Conservation (phyloP, 2,888 invertebrate species). For the Halictus quadricinctus region DNA sequence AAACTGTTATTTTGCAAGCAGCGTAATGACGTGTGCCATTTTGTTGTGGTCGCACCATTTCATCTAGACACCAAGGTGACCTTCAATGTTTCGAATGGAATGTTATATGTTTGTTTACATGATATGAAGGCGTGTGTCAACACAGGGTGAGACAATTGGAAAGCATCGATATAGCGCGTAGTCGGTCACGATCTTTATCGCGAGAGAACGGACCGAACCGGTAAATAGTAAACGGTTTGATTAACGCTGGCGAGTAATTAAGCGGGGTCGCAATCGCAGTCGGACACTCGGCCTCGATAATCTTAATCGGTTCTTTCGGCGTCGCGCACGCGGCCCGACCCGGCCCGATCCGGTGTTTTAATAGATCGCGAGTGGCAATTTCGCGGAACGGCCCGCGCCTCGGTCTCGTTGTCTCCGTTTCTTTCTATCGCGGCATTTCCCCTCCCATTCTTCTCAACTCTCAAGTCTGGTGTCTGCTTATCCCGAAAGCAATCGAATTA, state of each 20-base stretch:
- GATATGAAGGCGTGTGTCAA: not conserved
- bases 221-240: not conserved
- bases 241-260: constrained; percentile 22
- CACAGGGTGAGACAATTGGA: not conserved
- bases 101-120: too few species aligned
- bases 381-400: constrained; percentile 14
- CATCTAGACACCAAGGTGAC: too few species aligned
- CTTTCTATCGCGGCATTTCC: not conserved
- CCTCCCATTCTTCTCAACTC: constrained; percentile 49
- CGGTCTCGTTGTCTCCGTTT: constrained; percentile 31
- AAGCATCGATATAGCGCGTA: not conserved
- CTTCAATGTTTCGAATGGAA: too few species aligned
- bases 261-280: not conserved
- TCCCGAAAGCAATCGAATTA: constrained; percentile 71
- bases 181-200: not conserved
- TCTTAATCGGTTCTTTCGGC: not conserved
- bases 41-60: too few species aligned
- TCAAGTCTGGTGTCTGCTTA: constrained; percentile 66
- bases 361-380: constrained; percentile 37
- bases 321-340: not conserved
- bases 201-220: too few species aligned
- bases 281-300: not conserved
- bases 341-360: not conserved
- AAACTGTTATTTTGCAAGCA: too few species aligned
- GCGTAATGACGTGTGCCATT: too few species aligned